Conservation (phyloP, 2,888 invertebrate species). For the Ferrisia virgata region DNA sequence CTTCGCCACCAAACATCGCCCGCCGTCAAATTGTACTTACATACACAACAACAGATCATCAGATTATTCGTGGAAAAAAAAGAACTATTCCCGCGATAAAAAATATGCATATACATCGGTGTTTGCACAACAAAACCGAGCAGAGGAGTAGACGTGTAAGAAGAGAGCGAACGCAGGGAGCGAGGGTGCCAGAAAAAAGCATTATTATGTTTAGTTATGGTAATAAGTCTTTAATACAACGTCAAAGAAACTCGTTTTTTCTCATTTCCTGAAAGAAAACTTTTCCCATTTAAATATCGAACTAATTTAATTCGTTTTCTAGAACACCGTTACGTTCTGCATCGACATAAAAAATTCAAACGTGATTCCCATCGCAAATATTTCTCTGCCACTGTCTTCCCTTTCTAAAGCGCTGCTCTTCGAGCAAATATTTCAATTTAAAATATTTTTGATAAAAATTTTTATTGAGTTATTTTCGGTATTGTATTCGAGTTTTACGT, state of each 20-base stretch:
- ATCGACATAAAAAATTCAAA: conserved; percentile 31
- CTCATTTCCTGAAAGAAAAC: conserved; percentile 37
- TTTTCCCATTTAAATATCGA: conserved; percentile 37
- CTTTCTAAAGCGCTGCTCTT: not conserved
- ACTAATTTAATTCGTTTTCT: conserved; percentile 31
- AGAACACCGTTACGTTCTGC: conserved; percentile 25
- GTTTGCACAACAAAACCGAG: not conserved
- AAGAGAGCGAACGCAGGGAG: not conserved
- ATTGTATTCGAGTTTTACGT: not conserved
- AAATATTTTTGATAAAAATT: conserved; percentile 29
- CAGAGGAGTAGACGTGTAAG: not conserved
- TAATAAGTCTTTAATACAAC: conserved; percentile 29
- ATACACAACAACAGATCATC: not conserved
- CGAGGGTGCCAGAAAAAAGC: not conserved
- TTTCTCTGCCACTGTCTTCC: not conserved
- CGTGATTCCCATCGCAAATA: conserved; percentile 27
- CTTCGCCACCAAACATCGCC: not conserved
- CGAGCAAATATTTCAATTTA: conserved; percentile 31
- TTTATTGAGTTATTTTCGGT: conserved; percentile 30
- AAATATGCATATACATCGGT: not conserved
- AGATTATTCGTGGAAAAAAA: not conserved
- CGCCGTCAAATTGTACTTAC: not conserved
- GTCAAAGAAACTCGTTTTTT: conserved; percentile 34
- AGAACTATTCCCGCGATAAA: not conserved
- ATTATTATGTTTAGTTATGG: conserved; percentile 27